Evolutionary conservation across 2,888 invertebrate genomes (phyloP), one percentile per base, ranked within the genome.

Genomic region (Hyles lineata): DNA sequence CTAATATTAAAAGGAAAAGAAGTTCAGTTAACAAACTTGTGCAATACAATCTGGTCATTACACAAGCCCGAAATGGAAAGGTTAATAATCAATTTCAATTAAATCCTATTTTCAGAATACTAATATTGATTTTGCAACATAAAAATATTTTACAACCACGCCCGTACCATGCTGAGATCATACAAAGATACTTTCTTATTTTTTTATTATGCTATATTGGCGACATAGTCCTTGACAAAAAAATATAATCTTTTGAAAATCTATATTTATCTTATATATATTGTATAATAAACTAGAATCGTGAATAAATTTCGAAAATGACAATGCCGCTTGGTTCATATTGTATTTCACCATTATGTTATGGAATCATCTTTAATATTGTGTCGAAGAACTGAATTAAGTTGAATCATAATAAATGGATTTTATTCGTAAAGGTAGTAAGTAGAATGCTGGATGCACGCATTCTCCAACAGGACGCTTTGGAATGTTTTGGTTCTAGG

Each of bases 181-280:
- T 55, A n/a, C 4, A 55, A 55, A 17, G n/a, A 55, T n/a, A 55
- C 55, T 0, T 72, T 74, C 74, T 74, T 25, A 61, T 7, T 61
- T 74, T n/a, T 74, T 74, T 25, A 61, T 23, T 61, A 8, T 25
- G 25, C 11, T 25, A 21, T 61, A 61, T 61, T 61, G 5, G 23
- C 25, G 17, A 61, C 23, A 11, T 61, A 17, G 25, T 25, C 23
- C 25, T 61, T 61, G 23, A 61, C 11, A 11, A 43, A 43, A 61
- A 61, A 11, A 6, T 23, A 61, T 25, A 1, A 25, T 23, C 25
- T n/a, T 61, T 4, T 25, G 25, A 21, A 25, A n/a, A 59, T 15
- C 43, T 43, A 43, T 15, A 59, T n/a, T 25, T 25, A 9, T 61
- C 25, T 61, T 61, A 21, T 43, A 11, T 25, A 9, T 61, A 25